A percentile compares a stretch with the other conserved stretches of the same genome.
These are phyloP conservation scores for Salticus scenicus DNA, from an alignment of 2,888 invertebrate genomes.

Conservation along the genomic window DNA sequence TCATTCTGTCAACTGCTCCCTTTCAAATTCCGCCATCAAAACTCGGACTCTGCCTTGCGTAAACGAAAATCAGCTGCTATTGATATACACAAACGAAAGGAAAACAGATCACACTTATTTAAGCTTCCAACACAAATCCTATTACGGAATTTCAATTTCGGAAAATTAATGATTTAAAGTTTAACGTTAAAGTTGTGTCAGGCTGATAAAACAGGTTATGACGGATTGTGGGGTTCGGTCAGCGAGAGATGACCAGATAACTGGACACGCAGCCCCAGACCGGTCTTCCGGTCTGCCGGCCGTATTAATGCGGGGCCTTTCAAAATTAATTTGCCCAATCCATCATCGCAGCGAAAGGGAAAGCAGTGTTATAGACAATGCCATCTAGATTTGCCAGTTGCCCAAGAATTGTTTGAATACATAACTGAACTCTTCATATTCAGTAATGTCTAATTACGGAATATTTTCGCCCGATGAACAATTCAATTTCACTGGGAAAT, in stretches of 20 bases:
- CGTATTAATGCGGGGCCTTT: slow-evolving; percentile 53
- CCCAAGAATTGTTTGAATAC: slow-evolving; percentile 10
- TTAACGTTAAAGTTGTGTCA: slow-evolving; percentile 55
- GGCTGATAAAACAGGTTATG: slow-evolving; percentile 47
- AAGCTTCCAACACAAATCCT: slow-evolving; percentile 3
- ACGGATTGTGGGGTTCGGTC: slow-evolving; percentile 60
- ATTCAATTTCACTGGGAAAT: not conserved
- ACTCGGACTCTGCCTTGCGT: slow-evolving; percentile 28
- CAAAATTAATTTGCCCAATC: slow-evolving; percentile 61
- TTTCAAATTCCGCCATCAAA: slow-evolving; percentile 38
- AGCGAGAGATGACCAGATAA: slow-evolving; percentile 60
- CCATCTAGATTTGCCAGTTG: not conserved
- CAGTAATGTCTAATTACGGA: not conserved
- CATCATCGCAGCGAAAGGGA: slow-evolving; percentile 30
- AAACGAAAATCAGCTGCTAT: slow-evolving; percentile 27
- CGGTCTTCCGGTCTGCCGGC: slow-evolving; percentile 36
- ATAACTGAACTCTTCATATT: not conserved
- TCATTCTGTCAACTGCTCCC: slow-evolving; percentile 40
- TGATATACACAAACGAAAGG: slow-evolving; percentile 13
- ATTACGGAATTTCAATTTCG: slow-evolving; percentile 28
- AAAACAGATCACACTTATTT: not conserved
- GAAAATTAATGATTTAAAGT: slow-evolving; percentile 61
- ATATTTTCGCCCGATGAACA: not conserved
- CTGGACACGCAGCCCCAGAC: slow-evolving; percentile 51
- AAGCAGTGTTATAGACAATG: not conserved